A percentile compares a stretch with the other conserved stretches of the same genome.
Evolutionary conservation across 2,888 invertebrate genomes (phyloP).

Genomic region (Alitta virens): DNA sequence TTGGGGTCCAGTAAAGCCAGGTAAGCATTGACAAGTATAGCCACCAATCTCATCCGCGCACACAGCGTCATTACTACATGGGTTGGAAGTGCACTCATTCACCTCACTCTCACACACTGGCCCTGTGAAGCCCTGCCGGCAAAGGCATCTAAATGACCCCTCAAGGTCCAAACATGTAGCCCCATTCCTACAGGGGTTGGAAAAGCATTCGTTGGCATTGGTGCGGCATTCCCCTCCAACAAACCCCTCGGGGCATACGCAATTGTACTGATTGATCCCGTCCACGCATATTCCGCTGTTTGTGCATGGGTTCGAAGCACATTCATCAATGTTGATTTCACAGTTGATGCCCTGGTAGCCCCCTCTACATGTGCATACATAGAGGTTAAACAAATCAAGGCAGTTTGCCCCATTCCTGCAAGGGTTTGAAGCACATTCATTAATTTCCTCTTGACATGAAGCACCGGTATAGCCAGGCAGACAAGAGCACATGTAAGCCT

Average conservation of each 20-base stretch:
- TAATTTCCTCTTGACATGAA: slow-evolving; percentile 5
- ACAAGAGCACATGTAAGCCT: slow-evolving; percentile 17
- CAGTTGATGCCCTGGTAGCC: slow-evolving; percentile 23
- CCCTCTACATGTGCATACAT: slow-evolving; percentile 12
- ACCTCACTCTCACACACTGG: slow-evolving; percentile 26
- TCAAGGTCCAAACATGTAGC: slow-evolving; percentile 51
- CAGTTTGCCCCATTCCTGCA: slow-evolving; percentile 24
- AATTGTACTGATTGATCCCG: slow-evolving; percentile 17
- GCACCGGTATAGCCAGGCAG: slow-evolving; percentile 23
- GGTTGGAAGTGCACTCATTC: slow-evolving; percentile 64
- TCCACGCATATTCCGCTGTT: slow-evolving; percentile 81
- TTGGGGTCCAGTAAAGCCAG: slow-evolving; percentile 64
- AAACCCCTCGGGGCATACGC: slow-evolving; percentile 19
- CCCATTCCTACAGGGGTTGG: slow-evolving; percentile 76
- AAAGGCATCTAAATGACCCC: slow-evolving; percentile 29
- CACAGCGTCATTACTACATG: slow-evolving; percentile 87
- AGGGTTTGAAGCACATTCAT: slow-evolving; percentile 23
- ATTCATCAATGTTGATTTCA: slow-evolving; percentile 29
- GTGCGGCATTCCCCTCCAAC: slow-evolving; percentile 61
- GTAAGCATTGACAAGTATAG: slow-evolving; percentile 44
- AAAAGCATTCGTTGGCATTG: slow-evolving; percentile 82
- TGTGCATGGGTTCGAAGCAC: slow-evolving; percentile 85
- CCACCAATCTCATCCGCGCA: slow-evolving; percentile 88
- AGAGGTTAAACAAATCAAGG: slow-evolving; percentile 11
- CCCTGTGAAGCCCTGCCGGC: slow-evolving; percentile 22